Base-by-base conservation (phyloP, 1,140 invertebrate genomes). In the Brachionus sp. region DNA sequence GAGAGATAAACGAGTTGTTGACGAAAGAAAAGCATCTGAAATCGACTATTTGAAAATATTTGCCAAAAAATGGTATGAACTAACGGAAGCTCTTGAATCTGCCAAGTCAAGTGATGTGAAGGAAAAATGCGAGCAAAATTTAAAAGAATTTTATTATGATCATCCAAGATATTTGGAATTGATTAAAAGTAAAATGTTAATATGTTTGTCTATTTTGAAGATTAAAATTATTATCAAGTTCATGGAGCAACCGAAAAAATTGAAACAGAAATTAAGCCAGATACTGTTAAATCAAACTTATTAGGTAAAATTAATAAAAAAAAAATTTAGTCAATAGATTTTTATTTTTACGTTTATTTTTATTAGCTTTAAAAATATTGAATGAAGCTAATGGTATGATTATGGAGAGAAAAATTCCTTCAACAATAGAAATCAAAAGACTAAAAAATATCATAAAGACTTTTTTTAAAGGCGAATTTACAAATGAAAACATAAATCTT, bases 1-100 rank as follows among this genome's bases (percentile, higher is more conserved):
- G 88, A 6, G 85, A 89, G 0, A 91, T 92, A 92, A 94, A 84
- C 91, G 93, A 84, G 91, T 92, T 86, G 94, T 93, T n/a, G 70
- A 70, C 4, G 66, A 70, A 9, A 10, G 66, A 37, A 70, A 70
- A 39, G 12, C 35, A 5, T 93, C 94, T 0, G 94, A 95, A 86
- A 93, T 95, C 83, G 94, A 95, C 89, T 95, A 95, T 86, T 88
- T 95, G 85, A 95, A 95, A 89, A 91, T 92, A 23, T 93, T 92
- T 89, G 92, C 92, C 0, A 87, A 90, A 23, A 91, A 93, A 75
- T 95, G 94, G 93, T 88, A 92, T 46, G 88, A 90, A 85, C 85
- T 87, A 70, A 70, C 16, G 9, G 66, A 70, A 37, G 29, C 66
- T 4, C n/a, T 70, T 16, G 90, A 88, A 7, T 87, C 87, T 12